These are phyloP conservation scores for Drymodes brunneopygia DNA, from an alignment of 2,113 vertebrate genomes.

Conservation along the genomic window DNA sequence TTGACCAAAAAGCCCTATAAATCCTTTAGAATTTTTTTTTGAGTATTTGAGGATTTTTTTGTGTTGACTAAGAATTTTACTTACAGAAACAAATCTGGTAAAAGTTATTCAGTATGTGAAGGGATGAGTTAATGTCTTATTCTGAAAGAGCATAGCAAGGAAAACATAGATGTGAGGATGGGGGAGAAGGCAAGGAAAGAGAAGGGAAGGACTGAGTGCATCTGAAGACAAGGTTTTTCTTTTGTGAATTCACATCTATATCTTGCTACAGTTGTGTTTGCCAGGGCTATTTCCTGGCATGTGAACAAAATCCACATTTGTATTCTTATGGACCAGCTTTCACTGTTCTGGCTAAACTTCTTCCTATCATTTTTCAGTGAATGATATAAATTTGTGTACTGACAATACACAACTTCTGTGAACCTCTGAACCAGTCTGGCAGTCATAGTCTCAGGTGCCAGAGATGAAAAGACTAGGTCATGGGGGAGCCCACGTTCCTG, in stretches of 20 bases:
- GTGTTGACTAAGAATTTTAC: not conserved
- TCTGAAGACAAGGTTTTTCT: not conserved
- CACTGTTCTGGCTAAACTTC: not conserved
- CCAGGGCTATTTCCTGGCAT: not conserved
- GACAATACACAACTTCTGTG: fast-evolving
- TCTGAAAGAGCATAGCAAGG: not conserved
- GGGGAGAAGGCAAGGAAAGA: not conserved
- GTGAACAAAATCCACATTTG: not conserved
- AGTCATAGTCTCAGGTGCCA: not conserved
- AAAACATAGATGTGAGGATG: fast-evolving
- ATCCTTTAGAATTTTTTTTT: not conserved
- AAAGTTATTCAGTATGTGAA: not conserved
- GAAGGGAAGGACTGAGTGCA: not conserved
- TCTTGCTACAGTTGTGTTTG: not conserved
- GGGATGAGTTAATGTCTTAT: not conserved
- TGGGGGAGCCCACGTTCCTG: not conserved
- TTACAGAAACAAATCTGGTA: not conserved
- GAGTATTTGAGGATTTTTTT: not conserved
- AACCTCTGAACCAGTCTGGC: not conserved
- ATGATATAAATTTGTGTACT: not conserved
- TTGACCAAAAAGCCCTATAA: not conserved
- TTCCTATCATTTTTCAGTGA: not conserved
- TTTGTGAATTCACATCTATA: not conserved
- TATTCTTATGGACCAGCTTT: not conserved
- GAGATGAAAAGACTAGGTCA: not conserved